Evolutionary conservation across 2,797 vertebrate genomes (phyloP), one percentile per base, ranked within the genome.

Genomic region (Gambusia yucatana): DNA sequence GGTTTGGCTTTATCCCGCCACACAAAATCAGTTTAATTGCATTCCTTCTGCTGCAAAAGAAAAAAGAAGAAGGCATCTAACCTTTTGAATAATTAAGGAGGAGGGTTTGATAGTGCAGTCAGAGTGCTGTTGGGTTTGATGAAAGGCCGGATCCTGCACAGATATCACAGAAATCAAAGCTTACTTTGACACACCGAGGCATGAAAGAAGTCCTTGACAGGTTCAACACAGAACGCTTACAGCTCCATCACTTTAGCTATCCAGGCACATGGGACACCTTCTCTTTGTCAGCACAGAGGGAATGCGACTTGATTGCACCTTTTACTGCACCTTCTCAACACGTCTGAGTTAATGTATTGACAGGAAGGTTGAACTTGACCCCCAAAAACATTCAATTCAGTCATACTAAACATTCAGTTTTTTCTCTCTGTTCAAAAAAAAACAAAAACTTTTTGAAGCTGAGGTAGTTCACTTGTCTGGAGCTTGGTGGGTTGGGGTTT

Each of bases 141-240:
- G 80, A 59, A 48, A 46, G 73, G 82, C 78, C 76, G 80, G 77
- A 73, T 84, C 71, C 61, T 83, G 75, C 73, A 46, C 67, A 86
- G 82, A 85, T 30, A 25, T 77, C 80, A 72, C 47, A 77, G 76
- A 80, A 90, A 91, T 91, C 88, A 89, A 90, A 92, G 88, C 46
- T 1, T 72, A 61, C 73, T 86, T 81, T 89, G 86, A 89, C 78
- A 25, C 59, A 52, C 13, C 39, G 55, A 47, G 50, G 33, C 41
- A 71, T 82, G 75, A 86, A 83, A 84, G 61, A 84, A 75, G 72
- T 78, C 80, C 72, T 87, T 89, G 81, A 86, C 82, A 70, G 63
- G 33, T 71, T 83, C 72, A 78, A 77, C 81, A 84, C 59, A 73
- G 72, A 86, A 30, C 48, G 17, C 70, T 70, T 78, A 79, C 5